These are phyloP conservation scores for Diplolepis rosae DNA, from an alignment of 2,888 invertebrate species.

Conservation along the genomic window DNA sequence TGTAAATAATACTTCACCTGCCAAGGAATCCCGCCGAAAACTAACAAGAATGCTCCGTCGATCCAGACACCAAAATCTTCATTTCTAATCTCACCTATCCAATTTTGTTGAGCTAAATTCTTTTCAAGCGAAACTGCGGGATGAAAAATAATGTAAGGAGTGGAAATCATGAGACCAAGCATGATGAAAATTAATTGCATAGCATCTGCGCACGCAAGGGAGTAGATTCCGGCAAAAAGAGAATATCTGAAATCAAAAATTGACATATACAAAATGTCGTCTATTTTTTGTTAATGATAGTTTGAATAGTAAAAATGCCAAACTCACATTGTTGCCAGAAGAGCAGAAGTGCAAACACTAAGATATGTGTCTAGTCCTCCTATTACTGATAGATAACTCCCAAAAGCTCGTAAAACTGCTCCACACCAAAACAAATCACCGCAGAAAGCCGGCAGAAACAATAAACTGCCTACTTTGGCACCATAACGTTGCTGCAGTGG, in stretches of 20 bases:
- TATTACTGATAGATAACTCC: constrained; percentile 72
- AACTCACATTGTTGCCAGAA: constrained; percentile 66
- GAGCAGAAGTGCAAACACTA: constrained; percentile 66
- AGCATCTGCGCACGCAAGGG: constrained; percentile 83
- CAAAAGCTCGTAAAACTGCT: constrained; percentile 80
- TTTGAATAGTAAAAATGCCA: not conserved
- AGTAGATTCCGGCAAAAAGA: constrained; percentile 81
- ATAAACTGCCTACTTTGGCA: constrained; percentile 80
- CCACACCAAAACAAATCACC: constrained; percentile 84
- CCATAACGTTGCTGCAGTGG: constrained; percentile 83
- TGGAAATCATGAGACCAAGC: constrained; percentile 80
- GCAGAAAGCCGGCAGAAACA: constrained; percentile 80
- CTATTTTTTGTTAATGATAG: no score
- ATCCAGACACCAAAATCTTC: constrained; percentile 76
- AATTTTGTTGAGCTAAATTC: constrained; percentile 72
- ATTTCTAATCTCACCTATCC: constrained; percentile 76
- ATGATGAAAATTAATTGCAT: constrained; percentile 81
- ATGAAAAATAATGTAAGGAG: constrained; percentile 78
- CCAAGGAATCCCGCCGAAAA: constrained; percentile 83
- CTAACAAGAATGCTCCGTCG: constrained; percentile 77
- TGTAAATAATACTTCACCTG: constrained; percentile 74
- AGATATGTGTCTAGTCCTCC: constrained; percentile 66
- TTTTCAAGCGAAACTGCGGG: constrained; percentile 74
- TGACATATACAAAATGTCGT: no score
- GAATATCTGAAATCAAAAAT: constrained; percentile 75